These are phyloP conservation scores for Australoheros scitulus DNA, from an alignment of 2,113 vertebrate species.

Conservation along the genomic window DNA sequence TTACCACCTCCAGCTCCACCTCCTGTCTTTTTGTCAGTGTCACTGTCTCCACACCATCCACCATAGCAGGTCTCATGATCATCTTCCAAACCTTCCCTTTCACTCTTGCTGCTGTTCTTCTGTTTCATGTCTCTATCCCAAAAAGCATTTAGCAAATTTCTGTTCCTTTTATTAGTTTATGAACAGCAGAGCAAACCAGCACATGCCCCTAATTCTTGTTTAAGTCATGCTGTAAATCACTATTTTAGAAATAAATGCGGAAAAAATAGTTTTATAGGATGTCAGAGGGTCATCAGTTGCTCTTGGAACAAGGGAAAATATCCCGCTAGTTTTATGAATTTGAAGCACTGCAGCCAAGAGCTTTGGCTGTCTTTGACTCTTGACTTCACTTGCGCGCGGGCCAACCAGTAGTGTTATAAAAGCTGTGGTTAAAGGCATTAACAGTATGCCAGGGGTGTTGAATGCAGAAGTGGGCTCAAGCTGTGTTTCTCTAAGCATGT, in stretches of 20 bases:
- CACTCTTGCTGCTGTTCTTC: not conserved
- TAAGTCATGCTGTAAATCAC: slow-evolving; percentile 1
- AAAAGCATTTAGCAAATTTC: not conserved
- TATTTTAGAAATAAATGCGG: slow-evolving; percentile 18
- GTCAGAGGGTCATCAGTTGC: not conserved
- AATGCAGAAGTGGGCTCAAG: slow-evolving; percentile 5
- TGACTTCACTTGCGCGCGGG: not conserved
- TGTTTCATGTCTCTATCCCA: not conserved
- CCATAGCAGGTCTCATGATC: not conserved
- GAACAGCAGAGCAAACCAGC: not conserved
- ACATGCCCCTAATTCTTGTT: not conserved
- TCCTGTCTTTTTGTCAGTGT: not conserved
- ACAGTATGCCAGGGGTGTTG: not conserved
- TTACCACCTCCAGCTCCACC: not conserved
- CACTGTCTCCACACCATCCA: not conserved
- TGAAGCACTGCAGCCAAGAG: slow-evolving; percentile 2
- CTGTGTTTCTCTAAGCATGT: not conserved
- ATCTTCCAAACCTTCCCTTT: not conserved
- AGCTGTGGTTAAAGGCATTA: not conserved
- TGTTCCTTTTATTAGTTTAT: not conserved
- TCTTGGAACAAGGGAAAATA: slow-evolving; percentile 22
- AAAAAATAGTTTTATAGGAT: slow-evolving; percentile 12
- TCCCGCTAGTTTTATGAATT: slow-evolving; percentile 6
- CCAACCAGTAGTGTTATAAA: slow-evolving; percentile 13
- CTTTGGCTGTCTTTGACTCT: slow-evolving; percentile 4